A percentile compares a stretch with the other conserved stretches of the same genome.
Conservation (phyloP, 1,140 invertebrate genomes). For the Zaprionus tsacasi region DNA sequence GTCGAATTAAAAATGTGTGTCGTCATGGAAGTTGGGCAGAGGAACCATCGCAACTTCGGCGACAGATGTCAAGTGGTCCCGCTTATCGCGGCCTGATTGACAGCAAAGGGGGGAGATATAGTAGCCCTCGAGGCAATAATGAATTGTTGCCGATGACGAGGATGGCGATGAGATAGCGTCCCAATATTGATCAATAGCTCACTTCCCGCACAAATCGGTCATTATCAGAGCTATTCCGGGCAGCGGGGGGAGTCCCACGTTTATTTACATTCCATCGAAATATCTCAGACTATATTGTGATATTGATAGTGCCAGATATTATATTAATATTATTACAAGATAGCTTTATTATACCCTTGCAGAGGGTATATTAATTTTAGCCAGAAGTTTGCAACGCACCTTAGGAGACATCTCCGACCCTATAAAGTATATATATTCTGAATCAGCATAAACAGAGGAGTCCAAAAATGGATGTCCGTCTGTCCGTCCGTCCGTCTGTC, state of each 20-base stretch:
- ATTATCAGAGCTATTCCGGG: conserved; percentile 23
- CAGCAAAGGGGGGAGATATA: conserved; percentile 16
- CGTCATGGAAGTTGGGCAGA: background rate
- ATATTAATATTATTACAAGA: no score
- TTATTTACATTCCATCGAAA: conserved; percentile 8
- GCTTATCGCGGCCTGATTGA: conserved; percentile 34
- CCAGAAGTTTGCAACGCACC: no score
- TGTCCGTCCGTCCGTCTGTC: no score
- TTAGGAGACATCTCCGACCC: no score
- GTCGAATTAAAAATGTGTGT: background rate
- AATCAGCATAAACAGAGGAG: no score
- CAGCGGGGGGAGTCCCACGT: conserved; percentile 16
- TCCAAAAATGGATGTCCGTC: no score
- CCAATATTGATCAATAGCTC: conserved; percentile 8
- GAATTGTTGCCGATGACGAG: conserved; percentile 20
- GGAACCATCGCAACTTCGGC: background rate
- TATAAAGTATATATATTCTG: no score
- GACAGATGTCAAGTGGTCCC: conserved; percentile 13
- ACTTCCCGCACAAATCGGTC: conserved; percentile 10
- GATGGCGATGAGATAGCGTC: conserved; percentile 11
- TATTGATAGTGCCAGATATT: no score
- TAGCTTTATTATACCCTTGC: no score
- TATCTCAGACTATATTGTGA: background rate
- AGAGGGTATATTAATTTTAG: no score
- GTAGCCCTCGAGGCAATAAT: conserved; percentile 23